Percentiles rank a stretch among this genome's conserved stretches.
Evolutionary conservation across 1,140 invertebrate species (phyloP).

Genomic region (Idris sp.): DNA sequence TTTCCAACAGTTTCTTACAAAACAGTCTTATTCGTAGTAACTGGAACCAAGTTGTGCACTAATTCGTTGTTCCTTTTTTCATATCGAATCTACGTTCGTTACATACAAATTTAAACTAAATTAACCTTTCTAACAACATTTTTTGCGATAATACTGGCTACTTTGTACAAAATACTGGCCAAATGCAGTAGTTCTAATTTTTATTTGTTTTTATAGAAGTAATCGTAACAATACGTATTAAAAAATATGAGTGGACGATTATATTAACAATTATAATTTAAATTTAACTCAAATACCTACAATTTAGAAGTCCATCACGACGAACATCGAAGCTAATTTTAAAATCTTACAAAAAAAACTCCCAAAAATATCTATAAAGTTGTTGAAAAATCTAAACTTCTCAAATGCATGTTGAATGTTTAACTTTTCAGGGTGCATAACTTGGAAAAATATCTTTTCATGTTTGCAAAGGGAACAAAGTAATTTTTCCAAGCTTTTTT

Average conservation of each 20-base stretch:
- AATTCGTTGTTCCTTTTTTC: constrained; percentile 38
- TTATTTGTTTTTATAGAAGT: constrained; percentile 19
- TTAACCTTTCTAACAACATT: too few relatives aligned
- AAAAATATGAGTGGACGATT: too few relatives aligned
- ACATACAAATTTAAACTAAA: too few relatives aligned
- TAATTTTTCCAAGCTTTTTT: constrained; percentile 31
- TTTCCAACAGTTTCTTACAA: constrained; percentile 26
- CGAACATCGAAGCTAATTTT: constrained; percentile 40
- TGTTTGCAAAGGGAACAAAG: background rate
- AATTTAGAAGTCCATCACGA: too few relatives aligned
- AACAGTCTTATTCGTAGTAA: constrained; percentile 36
- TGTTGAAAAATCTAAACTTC: too few relatives aligned
- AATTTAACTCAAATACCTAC: too few relatives aligned
- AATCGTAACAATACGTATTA: constrained; percentile 35
- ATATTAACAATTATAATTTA: constrained; percentile 33
- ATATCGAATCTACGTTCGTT: constrained; percentile 12
- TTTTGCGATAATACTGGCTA: too few relatives aligned
- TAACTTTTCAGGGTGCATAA: constrained; percentile 16
- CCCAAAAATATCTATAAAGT: too few relatives aligned
- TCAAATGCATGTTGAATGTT: background rate
- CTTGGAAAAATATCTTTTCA: constrained; percentile 32
- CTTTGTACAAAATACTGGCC: constrained; percentile 3
- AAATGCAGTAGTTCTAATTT: too few relatives aligned
- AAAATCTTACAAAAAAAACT: constrained; percentile 31
- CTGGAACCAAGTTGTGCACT: constrained; percentile 11